Evolutionary conservation across 2,113 vertebrate species (phyloP).

Genomic region (Tychaedon coryphoeus): DNA sequence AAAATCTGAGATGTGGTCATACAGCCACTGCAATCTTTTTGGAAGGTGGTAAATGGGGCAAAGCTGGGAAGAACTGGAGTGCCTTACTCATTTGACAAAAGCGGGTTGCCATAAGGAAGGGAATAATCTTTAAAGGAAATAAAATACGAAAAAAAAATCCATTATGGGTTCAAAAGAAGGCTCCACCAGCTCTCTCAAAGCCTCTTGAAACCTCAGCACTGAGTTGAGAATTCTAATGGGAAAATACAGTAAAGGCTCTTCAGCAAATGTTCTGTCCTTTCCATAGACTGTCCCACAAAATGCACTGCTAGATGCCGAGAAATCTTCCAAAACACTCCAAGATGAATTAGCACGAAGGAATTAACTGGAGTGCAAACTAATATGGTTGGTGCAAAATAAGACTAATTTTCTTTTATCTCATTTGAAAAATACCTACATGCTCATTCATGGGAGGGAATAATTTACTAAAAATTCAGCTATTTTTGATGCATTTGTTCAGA

Average conservation of each 20-base stretch:
- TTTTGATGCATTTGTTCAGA: neutral
- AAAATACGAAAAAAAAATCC: slow-evolving; percentile 30
- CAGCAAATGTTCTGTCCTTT: neutral
- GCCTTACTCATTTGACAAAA: slow-evolving; percentile 2
- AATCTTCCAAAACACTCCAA: neutral
- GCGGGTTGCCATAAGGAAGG: slow-evolving; percentile 15
- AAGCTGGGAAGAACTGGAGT: neutral
- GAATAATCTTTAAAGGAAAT: slow-evolving; percentile 37
- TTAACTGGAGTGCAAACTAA: neutral
- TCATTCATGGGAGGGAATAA: neutral
- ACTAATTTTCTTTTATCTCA: neutral
- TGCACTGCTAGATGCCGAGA: neutral
- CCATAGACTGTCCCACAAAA: neutral
- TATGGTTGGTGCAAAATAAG: neutral
- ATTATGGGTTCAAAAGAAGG: slow-evolving; percentile 31
- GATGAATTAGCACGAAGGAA: neutral
- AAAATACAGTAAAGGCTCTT: neutral
- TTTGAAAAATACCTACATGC: neutral
- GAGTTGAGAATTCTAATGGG: neutral
- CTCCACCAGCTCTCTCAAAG: slow-evolving; percentile 3
- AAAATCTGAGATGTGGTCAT: slow-evolving; percentile 11
- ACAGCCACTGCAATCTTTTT: neutral
- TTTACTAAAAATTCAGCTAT: neutral
- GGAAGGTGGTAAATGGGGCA: slow-evolving; percentile 23
- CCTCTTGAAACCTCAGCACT: neutral